Evolutionary conservation across 2,797 vertebrate species (phyloP), one percentile per base, ranked within the genome.

Genomic region (Hapalemur alaotrensis): DNA sequence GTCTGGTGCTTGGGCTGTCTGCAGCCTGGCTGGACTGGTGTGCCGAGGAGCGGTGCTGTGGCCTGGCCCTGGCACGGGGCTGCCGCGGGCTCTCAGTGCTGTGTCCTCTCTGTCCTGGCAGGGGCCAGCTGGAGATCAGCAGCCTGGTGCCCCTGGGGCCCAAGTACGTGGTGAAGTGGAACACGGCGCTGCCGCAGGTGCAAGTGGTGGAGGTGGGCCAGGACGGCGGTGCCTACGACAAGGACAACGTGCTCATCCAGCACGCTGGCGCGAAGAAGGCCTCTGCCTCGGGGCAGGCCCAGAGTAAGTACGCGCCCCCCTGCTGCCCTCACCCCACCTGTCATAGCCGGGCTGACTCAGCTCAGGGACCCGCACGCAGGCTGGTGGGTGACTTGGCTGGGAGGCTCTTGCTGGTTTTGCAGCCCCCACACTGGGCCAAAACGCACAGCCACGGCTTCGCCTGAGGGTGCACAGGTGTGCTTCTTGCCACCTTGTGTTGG

Each of bases 131-230:
- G 28, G 99, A 99, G 95, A 99, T 99, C 97, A 99, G 99, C 98
- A 99, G 99, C 98, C 98, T 99, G 89, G 99, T 99, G 96, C 99
- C 99, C 0, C 98, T 99, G 11, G 99, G 99, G n/a, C 99, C 99
- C 70, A 99, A 99, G 95, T 99, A 99, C 57, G 99, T 99, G 83
- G 98, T 99, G 98, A 99, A 99, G 98, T 99, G 99, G 99, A 99
- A 99, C 93, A 99, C 99, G 6, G 99, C 99, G 20, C 96, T 99
- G 57, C 99, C 99, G 2, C 99, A 99, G 98, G 99, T 99, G 84
- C 99, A 99, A 94, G 99, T 99, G n/a, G 99, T 99, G 22, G 99
- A 99, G 97, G 99, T 99, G 89, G 99, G 99, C 5, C 99, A 99
- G 98, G 99, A 99, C 54, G 97, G 98, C 0, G 96, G 98, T 1